Percentiles rank a stretch among this genome's conserved stretches.
Evolutionary conservation across 2,888 invertebrate species (phyloP).

Genomic region (Sipha maydis): DNA sequence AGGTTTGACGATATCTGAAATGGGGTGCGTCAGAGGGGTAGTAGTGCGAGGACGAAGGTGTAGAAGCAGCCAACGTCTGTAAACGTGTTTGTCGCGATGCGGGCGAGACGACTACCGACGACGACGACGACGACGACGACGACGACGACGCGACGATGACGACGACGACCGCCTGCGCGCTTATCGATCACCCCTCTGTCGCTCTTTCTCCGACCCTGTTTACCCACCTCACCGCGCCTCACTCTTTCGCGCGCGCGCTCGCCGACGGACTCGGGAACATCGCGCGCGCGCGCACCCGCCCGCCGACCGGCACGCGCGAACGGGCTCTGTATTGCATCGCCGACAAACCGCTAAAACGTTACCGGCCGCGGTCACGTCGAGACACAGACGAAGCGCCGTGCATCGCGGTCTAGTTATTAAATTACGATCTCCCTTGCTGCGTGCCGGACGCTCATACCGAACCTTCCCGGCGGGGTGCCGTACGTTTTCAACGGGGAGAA

Average conservation of each 20-base stretch:
- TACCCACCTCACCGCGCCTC: background rate
- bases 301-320: background rate
- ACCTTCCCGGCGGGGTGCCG: too few species aligned
- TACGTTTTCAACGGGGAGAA: too few species aligned
- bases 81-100: background rate
- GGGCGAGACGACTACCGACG: background rate
- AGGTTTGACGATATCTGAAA: background rate
- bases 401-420: background rate
- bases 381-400: background rate
- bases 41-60: background rate
- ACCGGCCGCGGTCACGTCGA: slow-evolving; percentile 4
- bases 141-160: background rate
- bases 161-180: slow-evolving; percentile 19
- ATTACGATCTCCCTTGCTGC: too few species aligned
- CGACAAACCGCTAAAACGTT: slow-evolving; percentile 45
- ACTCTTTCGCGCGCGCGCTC: background rate
- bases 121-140: background rate
- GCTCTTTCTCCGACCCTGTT: background rate
- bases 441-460: too few species aligned
- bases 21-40: background rate
- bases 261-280: background rate
- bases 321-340: background rate
- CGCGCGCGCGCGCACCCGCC: background rate
- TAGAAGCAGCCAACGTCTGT: background rate
- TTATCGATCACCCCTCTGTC: slow-evolving; percentile 46